These are phyloP conservation scores for Drosophila malerkotliana DNA, from an alignment of 1,140 invertebrate species.

Conservation along the genomic window DNA sequence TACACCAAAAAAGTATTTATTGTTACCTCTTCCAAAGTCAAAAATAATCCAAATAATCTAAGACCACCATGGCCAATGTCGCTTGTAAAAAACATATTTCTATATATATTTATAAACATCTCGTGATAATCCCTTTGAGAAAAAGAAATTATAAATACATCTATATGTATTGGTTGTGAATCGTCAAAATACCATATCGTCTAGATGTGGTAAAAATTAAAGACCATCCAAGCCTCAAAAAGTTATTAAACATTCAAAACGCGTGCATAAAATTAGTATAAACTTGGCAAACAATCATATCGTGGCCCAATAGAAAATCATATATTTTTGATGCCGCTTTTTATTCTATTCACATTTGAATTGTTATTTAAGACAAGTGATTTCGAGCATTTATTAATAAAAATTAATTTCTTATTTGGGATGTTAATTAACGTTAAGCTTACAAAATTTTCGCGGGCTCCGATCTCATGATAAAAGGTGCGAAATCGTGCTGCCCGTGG, in stretches of 20 bases:
- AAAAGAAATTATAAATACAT: constrained; percentile 6
- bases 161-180: neutral
- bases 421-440: constrained; percentile 24
- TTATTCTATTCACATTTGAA: neutral
- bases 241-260: constrained; percentile 62
- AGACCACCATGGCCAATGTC: too few species aligned
- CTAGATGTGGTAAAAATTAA: neutral
- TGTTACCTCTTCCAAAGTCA: too few species aligned
- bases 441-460: constrained; percentile 3
- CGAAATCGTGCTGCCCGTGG: constrained; percentile 41
- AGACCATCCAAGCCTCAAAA: constrained; percentile 1
- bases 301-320: constrained; percentile 30
- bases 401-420: constrained; percentile 26
- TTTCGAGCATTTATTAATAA: neutral
- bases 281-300: constrained; percentile 22
- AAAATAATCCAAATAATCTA: too few species aligned
- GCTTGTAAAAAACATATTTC: too few species aligned
- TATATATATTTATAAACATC: neutral
- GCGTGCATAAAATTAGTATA: constrained; percentile 77
- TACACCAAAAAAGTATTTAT: too few species aligned
- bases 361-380: constrained; percentile 7
- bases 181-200: constrained; percentile 8
- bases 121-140: neutral
- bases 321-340: constrained; percentile 10
- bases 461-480: constrained; percentile 47